phyloP scores from a whole-genome alignment of 2,113 vertebrate genomes.

The Chauna torquata region DNA sequence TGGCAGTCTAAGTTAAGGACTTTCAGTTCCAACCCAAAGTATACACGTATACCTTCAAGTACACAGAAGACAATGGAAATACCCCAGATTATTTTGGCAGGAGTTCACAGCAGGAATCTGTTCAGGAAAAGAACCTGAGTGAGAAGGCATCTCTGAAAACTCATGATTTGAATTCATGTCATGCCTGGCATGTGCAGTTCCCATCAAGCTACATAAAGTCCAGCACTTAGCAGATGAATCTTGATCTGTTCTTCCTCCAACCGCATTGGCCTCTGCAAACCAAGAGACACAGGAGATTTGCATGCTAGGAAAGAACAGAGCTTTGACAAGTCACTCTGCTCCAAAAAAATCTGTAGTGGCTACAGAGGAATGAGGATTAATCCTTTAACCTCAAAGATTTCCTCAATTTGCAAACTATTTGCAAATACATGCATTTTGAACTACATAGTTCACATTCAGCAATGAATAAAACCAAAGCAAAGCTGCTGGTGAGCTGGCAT shows the following conservation, averaged over 20 bases:
- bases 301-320: neutral
- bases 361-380: neutral
- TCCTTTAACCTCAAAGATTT: neutral
- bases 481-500: neutral
- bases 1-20: neutral
- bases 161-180: accelerated
- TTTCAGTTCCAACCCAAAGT: neutral
- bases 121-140: neutral
- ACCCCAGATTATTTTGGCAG: neutral
- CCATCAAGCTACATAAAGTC: neutral
- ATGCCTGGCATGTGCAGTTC: neutral
- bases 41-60: neutral
- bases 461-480: neutral
- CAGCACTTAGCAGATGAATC: neutral
- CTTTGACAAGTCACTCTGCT: neutral
- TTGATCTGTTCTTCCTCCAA: neutral
- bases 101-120: neutral
- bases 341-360: neutral
- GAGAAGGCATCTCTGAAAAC: neutral
- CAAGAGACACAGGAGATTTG: neutral
- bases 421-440: neutral
- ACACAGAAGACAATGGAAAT: neutral
- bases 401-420: neutral
- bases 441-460: neutral
- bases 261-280: neutral